Evolutionary conservation across 2,797 vertebrate genomes (phyloP), one percentile per base, ranked within the genome.

Genomic region (Acanthis flammea): DNA sequence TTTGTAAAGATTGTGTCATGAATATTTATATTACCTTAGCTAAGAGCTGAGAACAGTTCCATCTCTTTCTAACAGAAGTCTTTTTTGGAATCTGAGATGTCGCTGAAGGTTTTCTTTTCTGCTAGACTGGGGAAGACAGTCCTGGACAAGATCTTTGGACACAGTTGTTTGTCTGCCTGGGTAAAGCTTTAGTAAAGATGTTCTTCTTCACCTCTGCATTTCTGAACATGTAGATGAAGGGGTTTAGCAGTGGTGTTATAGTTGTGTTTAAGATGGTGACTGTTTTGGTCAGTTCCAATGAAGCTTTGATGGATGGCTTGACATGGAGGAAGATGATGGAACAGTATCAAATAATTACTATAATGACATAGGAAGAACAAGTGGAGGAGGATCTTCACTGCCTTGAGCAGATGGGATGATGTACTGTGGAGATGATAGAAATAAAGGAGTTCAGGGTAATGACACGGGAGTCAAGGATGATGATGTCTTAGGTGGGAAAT

Each of bases 281-380:
- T 35, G 9, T 63, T 76, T 42, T 24, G 16, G 12, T 53, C n/a
- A 94, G 44, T 60, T 95, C 81, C 42, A 96, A 30, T 14, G 94
- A 92, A 31, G 95, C 87, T 77, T 88, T 86, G 19, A 90, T 92
- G 3, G 61, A 92, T 19, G 94, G 94, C 7, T 66, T 83, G 39
- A 97, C 77, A 45, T 95, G 96, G 31, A 96, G 93, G 77, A 97
- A 96, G 12, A 96, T 78, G 15, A 76, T 77, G 33, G 95, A 96
- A 22, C 88, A 93, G 1, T 95, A 96, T 80, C 92, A 97, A 21
- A 96, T 79, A 1, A 76, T 70, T 41, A 96, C 63, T 1, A 95
- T 81, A 1, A 86, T 71, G 47, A 97, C 75, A 71, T 97, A 85
- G 39, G 94, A 89, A 2, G 90, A 94, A 33, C 89, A 97, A 57